Percentiles rank a stretch among this genome's conserved stretches.
Evolutionary conservation across 1,140 invertebrate species (phyloP).

Genomic region (Dendroctonus valens): DNA sequence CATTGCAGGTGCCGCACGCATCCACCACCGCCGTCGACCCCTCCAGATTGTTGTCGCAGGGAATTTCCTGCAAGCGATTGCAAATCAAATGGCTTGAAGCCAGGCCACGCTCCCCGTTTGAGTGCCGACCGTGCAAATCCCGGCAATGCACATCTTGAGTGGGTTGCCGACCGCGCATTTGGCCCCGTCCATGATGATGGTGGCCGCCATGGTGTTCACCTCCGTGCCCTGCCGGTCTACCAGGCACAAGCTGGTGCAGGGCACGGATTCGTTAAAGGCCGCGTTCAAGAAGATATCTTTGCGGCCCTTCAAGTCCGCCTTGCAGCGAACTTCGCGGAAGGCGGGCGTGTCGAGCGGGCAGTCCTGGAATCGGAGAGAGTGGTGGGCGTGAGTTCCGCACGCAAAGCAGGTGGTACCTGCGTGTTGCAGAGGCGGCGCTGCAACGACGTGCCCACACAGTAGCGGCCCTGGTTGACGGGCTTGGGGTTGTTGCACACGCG

Average conservation of each 20-base stretch:
- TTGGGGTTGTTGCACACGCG: slow-evolving; percentile 57
- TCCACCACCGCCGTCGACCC: slow-evolving; percentile 66
- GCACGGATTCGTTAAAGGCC: too few species aligned
- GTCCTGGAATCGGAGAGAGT: slow-evolving; percentile 45
- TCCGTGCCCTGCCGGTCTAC: too few species aligned
- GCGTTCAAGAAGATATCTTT: too few species aligned
- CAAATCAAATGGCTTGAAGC: too few species aligned
- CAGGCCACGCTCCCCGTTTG: too few species aligned
- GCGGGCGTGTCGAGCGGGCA: slow-evolving; percentile 55
- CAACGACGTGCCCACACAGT: slow-evolving; percentile 54
- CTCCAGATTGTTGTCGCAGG: slow-evolving; percentile 63
- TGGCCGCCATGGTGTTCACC: too few species aligned
- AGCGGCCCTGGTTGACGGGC: slow-evolving; percentile 62
- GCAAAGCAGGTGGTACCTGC: slow-evolving; percentile 48
- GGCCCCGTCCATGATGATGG: background rate
- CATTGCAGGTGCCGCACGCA: slow-evolving; percentile 67
- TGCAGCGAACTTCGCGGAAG: slow-evolving; percentile 61
- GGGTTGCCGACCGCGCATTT: slow-evolving; percentile 16
- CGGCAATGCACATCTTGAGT: slow-evolving; percentile 2
- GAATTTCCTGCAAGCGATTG: slow-evolving; percentile 50
- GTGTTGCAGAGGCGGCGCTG: slow-evolving; percentile 61
- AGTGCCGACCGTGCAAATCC: slow-evolving; percentile 2
- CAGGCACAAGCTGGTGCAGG: too few species aligned
- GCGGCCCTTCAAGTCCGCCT: slow-evolving; percentile 36
- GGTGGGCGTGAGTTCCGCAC: background rate